Evolutionary conservation across 2,113 vertebrate genomes (phyloP).

Genomic region (Chlamydotis undulata): DNA sequence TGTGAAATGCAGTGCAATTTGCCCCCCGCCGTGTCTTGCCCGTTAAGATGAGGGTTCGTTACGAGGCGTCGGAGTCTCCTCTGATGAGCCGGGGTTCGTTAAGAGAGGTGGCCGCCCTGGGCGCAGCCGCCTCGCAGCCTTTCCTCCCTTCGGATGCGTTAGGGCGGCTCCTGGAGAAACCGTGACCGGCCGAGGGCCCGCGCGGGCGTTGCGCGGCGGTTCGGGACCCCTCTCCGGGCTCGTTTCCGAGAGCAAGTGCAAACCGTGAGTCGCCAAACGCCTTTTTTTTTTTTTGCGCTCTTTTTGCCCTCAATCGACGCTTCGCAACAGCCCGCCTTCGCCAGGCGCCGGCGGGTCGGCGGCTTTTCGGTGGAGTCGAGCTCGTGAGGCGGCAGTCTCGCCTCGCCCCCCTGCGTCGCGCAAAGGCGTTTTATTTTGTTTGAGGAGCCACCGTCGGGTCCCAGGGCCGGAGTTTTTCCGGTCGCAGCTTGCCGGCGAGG

Average conservation of each 20-base stretch:
- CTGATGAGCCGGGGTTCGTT: background rate
- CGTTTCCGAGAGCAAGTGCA: background rate
- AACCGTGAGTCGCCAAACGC: background rate
- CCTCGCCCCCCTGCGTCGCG: too few species aligned
- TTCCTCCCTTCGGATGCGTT: background rate
- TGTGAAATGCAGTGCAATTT: background rate
- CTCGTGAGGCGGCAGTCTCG: rapidly evolving
- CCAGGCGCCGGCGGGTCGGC: background rate
- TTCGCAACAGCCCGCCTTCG: rapidly evolving
- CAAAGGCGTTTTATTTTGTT: background rate
- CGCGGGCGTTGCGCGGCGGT: too few species aligned
- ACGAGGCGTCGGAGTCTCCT: background rate
- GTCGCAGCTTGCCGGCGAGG: rapidly evolving
- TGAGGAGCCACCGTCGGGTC: background rate
- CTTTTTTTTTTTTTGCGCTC: background rate
- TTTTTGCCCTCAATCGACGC: background rate
- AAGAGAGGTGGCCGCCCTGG: background rate
- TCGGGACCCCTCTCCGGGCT: background rate
- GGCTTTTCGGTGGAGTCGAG: background rate
- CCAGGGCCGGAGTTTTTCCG: background rate
- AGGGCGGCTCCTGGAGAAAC: background rate
- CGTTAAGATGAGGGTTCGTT: background rate
- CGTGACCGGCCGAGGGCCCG: background rate
- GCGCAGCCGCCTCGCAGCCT: background rate
- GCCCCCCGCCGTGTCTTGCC: background rate